A percentile compares a stretch with the other conserved stretches of the same genome.
phyloP scores from a whole-genome alignment of 1,140 invertebrate genomes.

The Sitobion miscanthi region DNA sequence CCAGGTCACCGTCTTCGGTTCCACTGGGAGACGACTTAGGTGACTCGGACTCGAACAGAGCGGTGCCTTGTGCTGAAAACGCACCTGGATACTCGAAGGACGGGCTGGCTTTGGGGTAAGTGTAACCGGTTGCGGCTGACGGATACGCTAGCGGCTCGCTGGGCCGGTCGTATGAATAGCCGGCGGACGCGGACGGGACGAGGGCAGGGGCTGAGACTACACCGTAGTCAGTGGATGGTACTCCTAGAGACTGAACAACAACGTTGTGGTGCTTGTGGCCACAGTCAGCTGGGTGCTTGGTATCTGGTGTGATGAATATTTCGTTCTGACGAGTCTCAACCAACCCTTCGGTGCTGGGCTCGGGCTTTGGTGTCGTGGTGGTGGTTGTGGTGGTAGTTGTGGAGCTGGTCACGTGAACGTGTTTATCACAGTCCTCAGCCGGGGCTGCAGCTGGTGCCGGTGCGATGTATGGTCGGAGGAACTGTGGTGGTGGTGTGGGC shows the following conservation, averaged over 20 bases:
- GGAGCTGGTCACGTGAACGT: not conserved
- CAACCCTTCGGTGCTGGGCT: not conserved
- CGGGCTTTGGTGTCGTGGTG: not conserved
- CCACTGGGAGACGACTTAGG: not conserved
- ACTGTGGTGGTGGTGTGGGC: not conserved
- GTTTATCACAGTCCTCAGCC: not conserved
- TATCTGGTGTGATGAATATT: not conserved
- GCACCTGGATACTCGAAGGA: constrained; percentile 25
- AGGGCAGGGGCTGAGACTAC: not conserved
- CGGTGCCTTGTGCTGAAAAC: not conserved
- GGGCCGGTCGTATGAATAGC: constrained; percentile 40
- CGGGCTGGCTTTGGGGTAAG: constrained; percentile 25
- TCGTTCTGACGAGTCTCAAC: constrained; percentile 45
- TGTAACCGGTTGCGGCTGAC: not conserved
- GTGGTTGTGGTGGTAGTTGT: not conserved
- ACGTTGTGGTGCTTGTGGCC: constrained; percentile 38
- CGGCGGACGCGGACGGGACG: constrained; percentile 25
- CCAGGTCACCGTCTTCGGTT: constrained; percentile 34
- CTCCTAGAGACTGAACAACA: not conserved
- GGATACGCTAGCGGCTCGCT: not conserved
- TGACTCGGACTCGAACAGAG: not conserved
- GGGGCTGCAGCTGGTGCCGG: not conserved
- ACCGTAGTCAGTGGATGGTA: constrained; percentile 38
- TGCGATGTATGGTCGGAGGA: not conserved
- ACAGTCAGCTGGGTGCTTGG: not conserved